Base-by-base conservation (phyloP, 2,113 vertebrate genomes). In the Scalopus aquaticus region DNA sequence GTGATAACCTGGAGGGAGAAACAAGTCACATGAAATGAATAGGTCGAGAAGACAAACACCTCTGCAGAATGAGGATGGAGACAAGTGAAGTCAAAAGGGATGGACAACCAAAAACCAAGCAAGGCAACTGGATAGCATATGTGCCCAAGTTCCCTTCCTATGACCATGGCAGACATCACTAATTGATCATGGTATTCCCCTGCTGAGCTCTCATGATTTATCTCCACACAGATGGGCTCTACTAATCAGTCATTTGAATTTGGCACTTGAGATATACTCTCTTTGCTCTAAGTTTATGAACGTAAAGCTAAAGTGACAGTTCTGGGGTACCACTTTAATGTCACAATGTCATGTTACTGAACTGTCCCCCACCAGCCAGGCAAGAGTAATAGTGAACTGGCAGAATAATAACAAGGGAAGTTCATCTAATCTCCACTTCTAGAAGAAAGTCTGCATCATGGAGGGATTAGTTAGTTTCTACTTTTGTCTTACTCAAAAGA, bases 1-100 rank as follows among this genome's bases (percentile, higher is more conserved):
- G 98, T 98, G 95, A 99, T 98, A 88, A 98, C 81, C 99, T 99
- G 95, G 35, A n/a, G 76, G 77, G 32, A 92, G 69, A 94, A 64
- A 78, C 37, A 58, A 58, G 79, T 22, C 17, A 22, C 28, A 51
- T 69, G 58, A 67, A 69, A 67, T 79, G 44, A 69, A 67, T 79
- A 39, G 15, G 49, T 51, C 22, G 6, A 80, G 76, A 62, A 74
- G 56, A 44, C 39, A n/a, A 15, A 67, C 74, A 67, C 11, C 26
- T 88, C 39, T 90, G 56, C n/a, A 39, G n/a, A 70, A 26, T 54
- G 69, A 93, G 32, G 51, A 6, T 17, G 13, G 72, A 30, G 30
- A 62, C 42, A 58, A 8, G 58, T 51, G 26, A 37, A 12, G 64
- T 24, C 22, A 44, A 91, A 28, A 51, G 46, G 39, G n/a, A 37